Conservation (phyloP, 2,888 invertebrate species). For the Agrotis segetum region DNA sequence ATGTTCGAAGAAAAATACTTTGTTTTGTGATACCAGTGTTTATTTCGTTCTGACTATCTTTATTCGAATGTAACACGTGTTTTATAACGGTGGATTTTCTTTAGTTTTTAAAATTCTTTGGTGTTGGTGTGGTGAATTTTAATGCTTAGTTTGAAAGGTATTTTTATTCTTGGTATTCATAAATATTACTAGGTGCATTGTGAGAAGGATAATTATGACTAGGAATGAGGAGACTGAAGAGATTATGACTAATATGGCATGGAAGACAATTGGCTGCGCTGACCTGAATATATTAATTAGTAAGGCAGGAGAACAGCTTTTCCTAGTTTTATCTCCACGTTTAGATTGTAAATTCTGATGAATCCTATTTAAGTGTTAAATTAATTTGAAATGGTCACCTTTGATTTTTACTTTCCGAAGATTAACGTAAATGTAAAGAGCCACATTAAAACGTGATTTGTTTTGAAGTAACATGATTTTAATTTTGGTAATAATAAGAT, state of each 20-base stretch:
- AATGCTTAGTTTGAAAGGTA: background rate
- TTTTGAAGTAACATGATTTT: too few relatives aligned
- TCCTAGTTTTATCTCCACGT: too few relatives aligned
- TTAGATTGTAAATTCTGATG: background rate
- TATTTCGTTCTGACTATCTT: conserved; percentile 38
- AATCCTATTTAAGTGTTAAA: background rate
- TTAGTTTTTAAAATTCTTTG: conserved; percentile 4
- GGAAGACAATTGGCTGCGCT: too few relatives aligned
- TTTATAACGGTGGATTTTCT: conserved; percentile 8
- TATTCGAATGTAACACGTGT: conserved; percentile 26
- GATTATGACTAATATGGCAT: background rate
- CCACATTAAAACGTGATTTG: too few relatives aligned
- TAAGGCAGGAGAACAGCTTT: background rate
- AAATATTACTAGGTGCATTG: too few relatives aligned
- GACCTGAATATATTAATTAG: background rate
- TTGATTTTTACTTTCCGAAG: background rate
- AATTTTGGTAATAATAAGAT: too few relatives aligned
- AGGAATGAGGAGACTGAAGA: background rate
- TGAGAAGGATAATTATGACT: background rate
- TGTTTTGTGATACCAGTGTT: conserved; percentile 49
- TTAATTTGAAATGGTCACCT: background rate
- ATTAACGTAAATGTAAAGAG: too few relatives aligned
- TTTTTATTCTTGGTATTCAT: background rate
- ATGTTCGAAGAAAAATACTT: conserved; percentile 49
- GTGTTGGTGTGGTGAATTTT: conserved; percentile 2